phyloP scores from a whole-genome alignment of 1,140 invertebrate genomes.

The Drosophila pruinosa region DNA sequence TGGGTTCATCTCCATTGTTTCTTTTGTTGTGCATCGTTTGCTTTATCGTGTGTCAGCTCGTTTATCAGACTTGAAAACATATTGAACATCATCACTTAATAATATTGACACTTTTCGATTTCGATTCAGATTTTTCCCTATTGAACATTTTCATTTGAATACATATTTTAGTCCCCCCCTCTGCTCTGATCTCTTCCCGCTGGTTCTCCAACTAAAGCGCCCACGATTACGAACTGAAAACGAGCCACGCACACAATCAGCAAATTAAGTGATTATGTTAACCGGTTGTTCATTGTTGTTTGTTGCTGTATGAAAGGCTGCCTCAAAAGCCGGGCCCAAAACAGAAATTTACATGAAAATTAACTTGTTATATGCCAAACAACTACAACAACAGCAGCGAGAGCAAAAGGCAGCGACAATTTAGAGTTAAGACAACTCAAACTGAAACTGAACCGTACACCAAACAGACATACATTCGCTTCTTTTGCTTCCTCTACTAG shows the following conservation, averaged over 20 bases:
- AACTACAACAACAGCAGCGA: constrained; percentile 15
- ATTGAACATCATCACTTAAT: constrained; percentile 75
- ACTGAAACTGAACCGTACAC: constrained; percentile 23
- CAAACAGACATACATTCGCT: constrained; percentile 13
- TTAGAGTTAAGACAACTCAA: constrained; percentile 17
- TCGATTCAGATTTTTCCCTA: constrained; percentile 14
- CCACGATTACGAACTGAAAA: constrained; percentile 63
- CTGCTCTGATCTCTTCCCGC: background rate
- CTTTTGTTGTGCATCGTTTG: background rate
- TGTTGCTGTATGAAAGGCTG: background rate
- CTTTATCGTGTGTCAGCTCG: constrained; percentile 58
- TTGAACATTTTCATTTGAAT: constrained; percentile 17
- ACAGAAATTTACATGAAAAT: constrained; percentile 79
- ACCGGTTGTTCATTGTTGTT: constrained; percentile 45
- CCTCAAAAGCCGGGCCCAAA: constrained; percentile 46
- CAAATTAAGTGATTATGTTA: constrained; percentile 81
- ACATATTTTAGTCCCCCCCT: background rate
- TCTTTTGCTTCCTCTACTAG: background rate
- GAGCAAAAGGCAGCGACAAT: constrained; percentile 25
- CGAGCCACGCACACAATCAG: constrained; percentile 64
- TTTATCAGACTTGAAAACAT: constrained; percentile 68
- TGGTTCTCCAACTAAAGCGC: too few species aligned
- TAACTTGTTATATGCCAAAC: constrained; percentile 71
- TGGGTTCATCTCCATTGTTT: too few species aligned
- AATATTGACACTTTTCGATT: constrained; percentile 67